These are phyloP conservation scores for Chloropsis cyanopogon DNA, from an alignment of 2,113 vertebrate genomes.

Conservation along the genomic window DNA sequence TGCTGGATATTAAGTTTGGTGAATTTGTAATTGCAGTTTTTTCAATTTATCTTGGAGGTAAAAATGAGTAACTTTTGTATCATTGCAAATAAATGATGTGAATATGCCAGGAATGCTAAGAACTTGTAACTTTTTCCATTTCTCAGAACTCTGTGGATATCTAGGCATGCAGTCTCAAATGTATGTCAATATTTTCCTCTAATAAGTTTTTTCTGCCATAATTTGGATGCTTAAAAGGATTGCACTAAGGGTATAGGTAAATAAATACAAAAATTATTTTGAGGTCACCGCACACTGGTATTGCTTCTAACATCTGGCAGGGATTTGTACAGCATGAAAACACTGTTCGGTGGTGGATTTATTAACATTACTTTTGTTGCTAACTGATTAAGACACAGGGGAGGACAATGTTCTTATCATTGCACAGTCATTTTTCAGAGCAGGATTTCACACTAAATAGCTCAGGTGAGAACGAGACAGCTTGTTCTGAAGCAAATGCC, in stretches of 20 bases:
- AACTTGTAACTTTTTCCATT: neutral
- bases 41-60: neutral
- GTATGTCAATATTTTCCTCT: neutral
- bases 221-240: neutral
- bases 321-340: neutral
- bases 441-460: neutral
- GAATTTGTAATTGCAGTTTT: neutral
- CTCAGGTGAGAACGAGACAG: neutral
- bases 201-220: neutral
- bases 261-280: neutral
- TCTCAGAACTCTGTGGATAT: neutral
- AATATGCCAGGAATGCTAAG: neutral
- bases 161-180: neutral
- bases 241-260: neutral
- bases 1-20: neutral
- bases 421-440: constrained; percentile 27
- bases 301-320: neutral
- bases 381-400: constrained; percentile 22
- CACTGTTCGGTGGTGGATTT: neutral
- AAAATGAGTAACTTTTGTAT: neutral
- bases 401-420: neutral
- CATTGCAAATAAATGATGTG: neutral
- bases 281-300: neutral
- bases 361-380: constrained; percentile 1
- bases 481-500: neutral